These are phyloP conservation scores for Eulimnadia texana DNA, from an alignment of 1,140 invertebrate species.

Conservation along the genomic window DNA sequence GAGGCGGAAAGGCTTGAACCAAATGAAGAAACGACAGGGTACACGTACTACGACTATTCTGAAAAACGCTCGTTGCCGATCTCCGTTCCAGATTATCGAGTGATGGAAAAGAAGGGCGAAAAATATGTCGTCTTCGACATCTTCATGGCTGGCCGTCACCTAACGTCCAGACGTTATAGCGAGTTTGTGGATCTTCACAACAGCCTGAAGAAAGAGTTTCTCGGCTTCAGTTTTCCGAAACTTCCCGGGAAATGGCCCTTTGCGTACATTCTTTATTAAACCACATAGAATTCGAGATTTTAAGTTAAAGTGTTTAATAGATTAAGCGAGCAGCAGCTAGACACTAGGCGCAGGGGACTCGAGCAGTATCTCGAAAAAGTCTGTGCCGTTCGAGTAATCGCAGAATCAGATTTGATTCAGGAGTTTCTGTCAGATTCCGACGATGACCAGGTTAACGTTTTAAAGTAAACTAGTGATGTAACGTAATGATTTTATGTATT, in stretches of 20 bases:
- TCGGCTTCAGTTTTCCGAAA: slow-evolving; percentile 95
- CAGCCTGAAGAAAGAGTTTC: slow-evolving; percentile 87
- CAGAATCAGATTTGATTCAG: slow-evolving; percentile 92
- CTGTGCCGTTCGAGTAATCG: slow-evolving; percentile 92
- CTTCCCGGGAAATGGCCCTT: slow-evolving; percentile 98
- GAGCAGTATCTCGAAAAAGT: slow-evolving; percentile 98
- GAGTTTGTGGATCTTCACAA: slow-evolving; percentile 86
- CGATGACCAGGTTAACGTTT: slow-evolving; percentile 44
- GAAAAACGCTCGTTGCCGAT: slow-evolving; percentile 96
- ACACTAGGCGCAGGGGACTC: slow-evolving; percentile 76
- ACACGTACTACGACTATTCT: slow-evolving; percentile 90
- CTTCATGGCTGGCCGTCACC: slow-evolving; percentile 94
- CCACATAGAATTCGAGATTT: too few species aligned
- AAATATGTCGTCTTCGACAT: slow-evolving; percentile 95
- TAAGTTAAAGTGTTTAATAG: slow-evolving; percentile 24
- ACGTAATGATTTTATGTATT: slow-evolving; percentile 42
- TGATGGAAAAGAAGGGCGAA: slow-evolving; percentile 62
- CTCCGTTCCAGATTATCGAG: slow-evolving; percentile 72
- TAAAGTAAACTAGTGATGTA: neutral
- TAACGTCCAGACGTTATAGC: slow-evolving; percentile 88
- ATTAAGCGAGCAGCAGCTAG: slow-evolving; percentile 89
- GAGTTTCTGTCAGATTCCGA: slow-evolving; percentile 90
- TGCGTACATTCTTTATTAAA: slow-evolving; percentile 36
- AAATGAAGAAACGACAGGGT: slow-evolving; percentile 70
- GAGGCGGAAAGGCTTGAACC: slow-evolving; percentile 73